A percentile compares a stretch with the other conserved stretches of the same genome.
phyloP scores from a whole-genome alignment of 2,797 vertebrate genomes.

The Bradypus variegatus region DNA sequence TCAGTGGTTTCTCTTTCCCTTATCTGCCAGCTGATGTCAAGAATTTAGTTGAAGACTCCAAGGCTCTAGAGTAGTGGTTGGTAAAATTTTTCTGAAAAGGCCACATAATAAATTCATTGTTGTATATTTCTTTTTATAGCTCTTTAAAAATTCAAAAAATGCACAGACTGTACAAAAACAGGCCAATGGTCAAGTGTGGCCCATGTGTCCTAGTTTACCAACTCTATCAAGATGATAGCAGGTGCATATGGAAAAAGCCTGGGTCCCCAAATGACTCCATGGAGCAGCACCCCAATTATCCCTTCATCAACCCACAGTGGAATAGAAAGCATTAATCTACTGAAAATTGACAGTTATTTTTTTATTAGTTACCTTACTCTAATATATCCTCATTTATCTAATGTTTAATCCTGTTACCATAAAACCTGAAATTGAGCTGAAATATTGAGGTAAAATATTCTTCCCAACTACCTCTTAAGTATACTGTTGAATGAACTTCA shows the following conservation, averaged over 20 bases:
- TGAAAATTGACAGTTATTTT: neutral
- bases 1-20: neutral
- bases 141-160: neutral
- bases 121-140: neutral
- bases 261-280: neutral
- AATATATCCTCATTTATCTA: neutral
- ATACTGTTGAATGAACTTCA: constrained; percentile 5
- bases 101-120: neutral
- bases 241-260: neutral
- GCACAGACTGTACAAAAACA: neutral
- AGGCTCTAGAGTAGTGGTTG: neutral
- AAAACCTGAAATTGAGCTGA: neutral
- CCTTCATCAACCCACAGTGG: neutral
- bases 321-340: neutral
- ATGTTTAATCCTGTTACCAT: neutral
- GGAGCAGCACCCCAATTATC: neutral
- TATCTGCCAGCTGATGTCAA: neutral
- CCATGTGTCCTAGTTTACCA: neutral
- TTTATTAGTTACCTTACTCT: neutral
- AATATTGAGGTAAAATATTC: constrained; percentile 3
- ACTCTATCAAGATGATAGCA: neutral
- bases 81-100: neutral
- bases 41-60: neutral
- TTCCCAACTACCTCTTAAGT: neutral
- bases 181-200: neutral